Evolutionary conservation across 2,888 invertebrate species (phyloP).

Genomic region (Lycophotia porphyrea): DNA sequence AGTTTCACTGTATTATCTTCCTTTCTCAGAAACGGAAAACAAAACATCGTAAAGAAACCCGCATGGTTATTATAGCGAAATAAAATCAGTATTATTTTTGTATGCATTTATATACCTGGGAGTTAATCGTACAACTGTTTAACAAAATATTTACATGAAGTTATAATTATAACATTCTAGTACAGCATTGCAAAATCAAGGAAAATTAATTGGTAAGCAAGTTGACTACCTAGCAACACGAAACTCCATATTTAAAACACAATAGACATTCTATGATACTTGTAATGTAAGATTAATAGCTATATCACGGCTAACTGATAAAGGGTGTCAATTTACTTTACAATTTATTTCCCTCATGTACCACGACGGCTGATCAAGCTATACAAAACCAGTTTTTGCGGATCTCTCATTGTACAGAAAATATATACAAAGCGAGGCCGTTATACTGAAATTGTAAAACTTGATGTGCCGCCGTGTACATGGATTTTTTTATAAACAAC

Average conservation of each 20-base stretch:
- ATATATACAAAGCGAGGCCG: too few species aligned
- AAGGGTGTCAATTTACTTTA: neutral
- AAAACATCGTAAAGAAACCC: neutral
- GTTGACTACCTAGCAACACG: neutral
- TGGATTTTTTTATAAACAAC: neutral
- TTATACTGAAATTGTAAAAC: too few species aligned
- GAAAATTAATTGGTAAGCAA: neutral
- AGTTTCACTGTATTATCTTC: too few species aligned
- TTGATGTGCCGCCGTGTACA: too few species aligned
- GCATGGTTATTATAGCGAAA: neutral
- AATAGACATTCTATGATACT: neutral
- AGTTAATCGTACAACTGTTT: constrained; percentile 13
- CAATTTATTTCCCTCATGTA: neutral
- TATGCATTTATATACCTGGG: constrained; percentile 17
- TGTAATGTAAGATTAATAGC: neutral
- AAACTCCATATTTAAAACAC: neutral
- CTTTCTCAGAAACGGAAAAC: neutral
- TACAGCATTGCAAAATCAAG: neutral
- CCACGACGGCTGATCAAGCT: too few species aligned
- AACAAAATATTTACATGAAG: constrained; percentile 27
- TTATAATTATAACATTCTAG: constrained; percentile 1
- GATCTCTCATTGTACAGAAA: too few species aligned
- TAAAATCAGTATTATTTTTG: constrained; percentile 14
- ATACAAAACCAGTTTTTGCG: too few species aligned
- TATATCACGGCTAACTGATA: neutral